These are phyloP conservation scores for Leuciscus waleckii DNA, from an alignment of 2,797 vertebrate species.

Conservation along the genomic window DNA sequence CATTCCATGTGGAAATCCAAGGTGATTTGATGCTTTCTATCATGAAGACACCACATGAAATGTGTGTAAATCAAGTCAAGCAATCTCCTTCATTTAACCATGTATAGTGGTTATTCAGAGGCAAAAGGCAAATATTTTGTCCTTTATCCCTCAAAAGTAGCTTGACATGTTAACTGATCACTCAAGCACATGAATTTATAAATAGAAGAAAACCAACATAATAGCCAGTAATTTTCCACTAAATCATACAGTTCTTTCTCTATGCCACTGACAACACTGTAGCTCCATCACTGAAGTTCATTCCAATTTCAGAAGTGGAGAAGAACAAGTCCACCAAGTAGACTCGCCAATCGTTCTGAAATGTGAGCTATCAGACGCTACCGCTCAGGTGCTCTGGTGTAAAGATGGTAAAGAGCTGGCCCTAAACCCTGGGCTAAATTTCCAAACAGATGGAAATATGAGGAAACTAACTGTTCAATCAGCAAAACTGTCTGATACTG, in stretches of 20 bases:
- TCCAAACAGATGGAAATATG: conserved; percentile 73
- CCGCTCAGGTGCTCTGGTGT: conserved; percentile 76
- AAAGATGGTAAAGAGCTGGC: conserved; percentile 77
- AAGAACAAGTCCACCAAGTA: conserved; percentile 69
- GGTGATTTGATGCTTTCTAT: conserved; percentile 80
- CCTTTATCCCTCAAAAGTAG: neutral
- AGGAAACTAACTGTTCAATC: conserved; percentile 77
- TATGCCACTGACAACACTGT: conserved; percentile 60
- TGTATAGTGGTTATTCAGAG: conserved; percentile 19
- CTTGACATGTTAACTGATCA: conserved; percentile 7
- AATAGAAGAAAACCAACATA: neutral
- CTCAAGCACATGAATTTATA: neutral
- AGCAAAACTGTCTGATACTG: conserved; percentile 77
- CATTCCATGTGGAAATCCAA: conserved; percentile 86
- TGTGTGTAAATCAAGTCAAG: conserved; percentile 24
- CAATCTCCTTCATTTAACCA: neutral
- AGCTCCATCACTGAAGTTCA: conserved; percentile 76
- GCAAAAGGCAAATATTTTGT: conserved; percentile 4
- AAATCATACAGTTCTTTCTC: conserved; percentile 55
- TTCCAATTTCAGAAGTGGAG: conserved; percentile 73
- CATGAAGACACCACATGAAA: conserved; percentile 22
- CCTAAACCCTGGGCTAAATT: conserved; percentile 76
- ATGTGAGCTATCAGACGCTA: conserved; percentile 77
- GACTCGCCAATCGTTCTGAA: conserved; percentile 77
- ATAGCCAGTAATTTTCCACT: conserved; percentile 26